These are phyloP conservation scores for Sympetrum striolatum DNA, from an alignment of 2,888 invertebrate genomes.

Conservation along the genomic window DNA sequence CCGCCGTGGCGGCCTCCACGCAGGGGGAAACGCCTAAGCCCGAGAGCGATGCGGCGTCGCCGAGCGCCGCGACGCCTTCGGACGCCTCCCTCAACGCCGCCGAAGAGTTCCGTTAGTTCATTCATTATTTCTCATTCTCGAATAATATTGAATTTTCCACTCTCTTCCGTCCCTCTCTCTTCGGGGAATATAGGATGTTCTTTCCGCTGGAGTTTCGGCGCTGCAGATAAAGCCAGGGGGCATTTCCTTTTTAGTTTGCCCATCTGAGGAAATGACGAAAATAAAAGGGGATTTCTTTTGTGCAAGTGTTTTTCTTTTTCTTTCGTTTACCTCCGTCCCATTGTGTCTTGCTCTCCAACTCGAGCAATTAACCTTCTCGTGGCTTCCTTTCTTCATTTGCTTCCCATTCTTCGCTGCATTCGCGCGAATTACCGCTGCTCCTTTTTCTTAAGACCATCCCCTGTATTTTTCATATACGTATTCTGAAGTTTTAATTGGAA, in stretches of 20 bases:
- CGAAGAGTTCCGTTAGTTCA: neutral
- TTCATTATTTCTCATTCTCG: neutral
- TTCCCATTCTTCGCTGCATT: neutral
- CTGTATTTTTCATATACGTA: no score
- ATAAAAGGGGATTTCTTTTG: neutral
- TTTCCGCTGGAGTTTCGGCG: no score
- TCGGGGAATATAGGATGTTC: no score
- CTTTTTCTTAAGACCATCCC: neutral
- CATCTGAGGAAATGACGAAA: neutral
- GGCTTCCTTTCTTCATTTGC: neutral
- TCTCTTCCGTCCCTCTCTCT: neutral
- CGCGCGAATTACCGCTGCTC: neutral
- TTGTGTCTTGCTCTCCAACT: no score
- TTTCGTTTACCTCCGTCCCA: no score
- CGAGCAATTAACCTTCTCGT: neutral
- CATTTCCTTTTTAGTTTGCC: neutral
- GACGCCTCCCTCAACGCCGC: neutral
- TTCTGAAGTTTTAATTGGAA: no score
- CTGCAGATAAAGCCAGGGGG: no score
- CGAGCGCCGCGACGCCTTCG: neutral
- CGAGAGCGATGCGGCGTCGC: neutral
- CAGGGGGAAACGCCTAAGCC: neutral
- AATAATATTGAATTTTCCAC: neutral
- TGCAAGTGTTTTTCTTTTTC: neutral
- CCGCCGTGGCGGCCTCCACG: neutral